These are phyloP conservation scores for Cyphomyrus plagiostoma DNA, from an alignment of 2,113 vertebrate genomes.

Conservation along the genomic window DNA sequence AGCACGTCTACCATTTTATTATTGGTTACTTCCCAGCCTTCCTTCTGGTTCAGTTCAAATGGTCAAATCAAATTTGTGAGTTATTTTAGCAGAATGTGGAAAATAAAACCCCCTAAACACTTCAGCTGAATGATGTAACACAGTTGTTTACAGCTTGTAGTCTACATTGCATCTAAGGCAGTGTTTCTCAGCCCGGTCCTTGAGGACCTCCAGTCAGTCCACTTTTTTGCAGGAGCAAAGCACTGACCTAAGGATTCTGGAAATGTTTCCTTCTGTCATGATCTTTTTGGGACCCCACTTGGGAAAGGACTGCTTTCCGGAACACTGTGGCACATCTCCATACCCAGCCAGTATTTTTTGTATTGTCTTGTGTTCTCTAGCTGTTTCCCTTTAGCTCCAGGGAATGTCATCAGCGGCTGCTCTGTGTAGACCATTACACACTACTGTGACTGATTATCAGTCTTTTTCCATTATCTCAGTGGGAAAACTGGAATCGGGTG, in stretches of 20 bases:
- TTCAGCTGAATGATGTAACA: background rate
- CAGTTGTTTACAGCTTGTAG: background rate
- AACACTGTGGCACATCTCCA: too few species aligned
- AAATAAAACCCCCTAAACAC: background rate
- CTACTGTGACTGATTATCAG: background rate
- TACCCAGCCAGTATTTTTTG: background rate
- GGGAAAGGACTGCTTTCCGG: background rate
- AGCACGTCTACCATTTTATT: background rate
- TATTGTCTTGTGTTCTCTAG: background rate
- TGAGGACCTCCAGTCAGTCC: background rate
- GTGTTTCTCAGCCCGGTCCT: background rate
- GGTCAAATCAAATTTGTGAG: background rate
- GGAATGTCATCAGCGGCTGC: background rate
- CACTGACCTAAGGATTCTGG: background rate
- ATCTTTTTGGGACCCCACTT: background rate
- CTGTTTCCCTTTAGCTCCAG: background rate
- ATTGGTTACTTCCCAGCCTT: background rate
- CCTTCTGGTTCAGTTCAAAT: background rate
- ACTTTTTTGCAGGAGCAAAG: background rate
- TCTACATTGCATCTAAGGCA: background rate
- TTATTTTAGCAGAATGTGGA: background rate
- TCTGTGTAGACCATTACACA: background rate
- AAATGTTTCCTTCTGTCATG: background rate
- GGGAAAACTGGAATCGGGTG: background rate
- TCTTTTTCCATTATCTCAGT: background rate